Evolutionary conservation across 2,888 invertebrate genomes (phyloP).

Genomic region (Linyphia triangularis): DNA sequence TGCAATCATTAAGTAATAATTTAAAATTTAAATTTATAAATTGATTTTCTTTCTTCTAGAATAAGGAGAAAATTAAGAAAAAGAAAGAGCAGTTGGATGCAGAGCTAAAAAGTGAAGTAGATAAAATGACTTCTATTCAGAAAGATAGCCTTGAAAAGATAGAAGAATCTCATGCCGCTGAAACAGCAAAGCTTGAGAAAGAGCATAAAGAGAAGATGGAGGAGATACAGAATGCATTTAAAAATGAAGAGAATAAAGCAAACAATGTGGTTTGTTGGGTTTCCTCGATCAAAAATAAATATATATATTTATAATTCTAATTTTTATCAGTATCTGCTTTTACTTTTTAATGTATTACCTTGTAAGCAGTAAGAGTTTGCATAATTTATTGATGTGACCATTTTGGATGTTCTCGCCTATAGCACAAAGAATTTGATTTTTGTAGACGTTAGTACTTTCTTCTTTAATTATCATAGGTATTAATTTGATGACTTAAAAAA

Average conservation of each 20-base stretch:
- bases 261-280: background rate
- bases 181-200: constrained; percentile 34
- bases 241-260: constrained; percentile 14
- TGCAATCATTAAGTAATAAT: too few relatives aligned
- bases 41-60: constrained; percentile 34
- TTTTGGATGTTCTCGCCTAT: too few relatives aligned
- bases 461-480: too few relatives aligned
- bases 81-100: constrained; percentile 44
- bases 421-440: too few relatives aligned
- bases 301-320: too few relatives aligned
- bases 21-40: background rate
- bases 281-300: too few relatives aligned
- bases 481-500: too few relatives aligned
- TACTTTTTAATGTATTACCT: too few relatives aligned
- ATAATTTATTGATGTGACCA: too few relatives aligned
- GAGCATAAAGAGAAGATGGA: constrained; percentile 40
- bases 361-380: too few relatives aligned
- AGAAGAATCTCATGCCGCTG: constrained; percentile 44
- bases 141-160: constrained; percentile 18
- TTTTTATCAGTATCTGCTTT: too few relatives aligned
- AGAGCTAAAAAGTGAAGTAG: constrained; percentile 14
- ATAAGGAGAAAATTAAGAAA: constrained; percentile 4
- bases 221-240: background rate
- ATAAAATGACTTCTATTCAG: constrained; percentile 4
- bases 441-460: too few relatives aligned